Evolutionary conservation across 1,140 invertebrate genomes (phyloP).

Genomic region (Drosophila melanica): DNA sequence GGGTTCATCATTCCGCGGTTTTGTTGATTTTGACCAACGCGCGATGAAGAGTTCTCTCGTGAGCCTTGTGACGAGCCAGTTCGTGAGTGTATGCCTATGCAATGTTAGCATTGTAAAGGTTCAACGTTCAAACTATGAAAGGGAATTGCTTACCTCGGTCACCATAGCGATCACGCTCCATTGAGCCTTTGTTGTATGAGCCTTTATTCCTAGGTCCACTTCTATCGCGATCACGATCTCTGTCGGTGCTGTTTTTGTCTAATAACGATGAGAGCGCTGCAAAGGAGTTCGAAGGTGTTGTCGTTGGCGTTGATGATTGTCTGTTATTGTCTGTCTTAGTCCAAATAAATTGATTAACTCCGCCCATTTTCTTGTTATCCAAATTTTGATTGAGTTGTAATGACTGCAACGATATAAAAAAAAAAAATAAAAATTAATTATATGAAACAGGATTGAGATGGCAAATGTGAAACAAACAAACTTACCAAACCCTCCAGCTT

Average conservation of each 20-base stretch:
- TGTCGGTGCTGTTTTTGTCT: slow-evolving; percentile 66
- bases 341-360: slow-evolving; percentile 71
- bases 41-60: slow-evolving; percentile 80
- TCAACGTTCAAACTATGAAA: neutral
- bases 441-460: neutral
- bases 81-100: slow-evolving; percentile 85
- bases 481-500: slow-evolving; percentile 76
- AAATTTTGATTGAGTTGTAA: slow-evolving; percentile 71
- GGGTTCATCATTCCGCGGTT: slow-evolving; percentile 59
- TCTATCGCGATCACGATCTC: slow-evolving; percentile 66
- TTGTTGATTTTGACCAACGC: slow-evolving; percentile 59
- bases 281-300: slow-evolving; percentile 77
- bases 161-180: slow-evolving; percentile 83
- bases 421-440: neutral
- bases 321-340: slow-evolving; percentile 31
- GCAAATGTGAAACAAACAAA: neutral
- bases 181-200: slow-evolving; percentile 84
- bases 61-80: slow-evolving; percentile 86
- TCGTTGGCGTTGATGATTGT: slow-evolving; percentile 58
- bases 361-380: slow-evolving; percentile 81
- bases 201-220: slow-evolving; percentile 83
- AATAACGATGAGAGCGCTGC: slow-evolving; percentile 69
- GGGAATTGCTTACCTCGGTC: slow-evolving; percentile 48
- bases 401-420: slow-evolving; percentile 18
- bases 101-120: neutral